Evolutionary conservation across 2,113 vertebrate species (phyloP).

Genomic region (Solea senegalensis): DNA sequence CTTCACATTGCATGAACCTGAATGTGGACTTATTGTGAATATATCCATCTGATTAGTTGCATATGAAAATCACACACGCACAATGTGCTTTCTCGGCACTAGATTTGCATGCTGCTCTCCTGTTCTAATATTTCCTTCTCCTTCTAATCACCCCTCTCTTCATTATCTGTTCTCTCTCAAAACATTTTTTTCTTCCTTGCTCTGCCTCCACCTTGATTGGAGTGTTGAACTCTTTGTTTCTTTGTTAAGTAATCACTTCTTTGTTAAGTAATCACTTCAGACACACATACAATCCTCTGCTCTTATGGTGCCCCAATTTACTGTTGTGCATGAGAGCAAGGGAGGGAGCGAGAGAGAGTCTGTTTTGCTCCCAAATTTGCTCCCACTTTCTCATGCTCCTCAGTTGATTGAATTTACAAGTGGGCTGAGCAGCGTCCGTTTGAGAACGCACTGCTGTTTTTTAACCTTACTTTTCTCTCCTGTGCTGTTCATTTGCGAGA

Average conservation of each 20-base stretch:
- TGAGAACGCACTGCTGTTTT: slow-evolving; percentile 19
- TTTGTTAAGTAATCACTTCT: slow-evolving; percentile 67
- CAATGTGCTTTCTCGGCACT: background rate
- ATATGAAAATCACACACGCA: slow-evolving; percentile 2
- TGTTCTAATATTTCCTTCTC: background rate
- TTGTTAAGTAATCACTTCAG: slow-evolving; percentile 65
- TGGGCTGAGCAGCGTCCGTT: slow-evolving; percentile 44
- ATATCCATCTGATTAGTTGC: background rate
- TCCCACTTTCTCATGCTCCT: slow-evolving; percentile 59
- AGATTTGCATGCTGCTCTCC: background rate
- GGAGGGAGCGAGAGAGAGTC: slow-evolving; percentile 31
- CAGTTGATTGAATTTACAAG: slow-evolving; percentile 75
- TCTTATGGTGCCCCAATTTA: slow-evolving; percentile 63
- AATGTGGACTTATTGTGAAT: background rate
- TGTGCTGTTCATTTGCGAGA: slow-evolving; percentile 42
- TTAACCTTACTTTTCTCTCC: background rate
- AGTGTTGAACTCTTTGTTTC: slow-evolving; percentile 59
- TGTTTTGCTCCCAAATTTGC: slow-evolving; percentile 60
- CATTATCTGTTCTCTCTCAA: slow-evolving; percentile 39
- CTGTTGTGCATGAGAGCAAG: slow-evolving; percentile 44
- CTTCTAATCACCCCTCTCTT: slow-evolving; percentile 27
- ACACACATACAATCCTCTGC: slow-evolving; percentile 58
- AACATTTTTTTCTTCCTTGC: slow-evolving; percentile 23
- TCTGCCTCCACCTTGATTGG: slow-evolving; percentile 61
- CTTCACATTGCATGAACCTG: background rate